phyloP scores from a whole-genome alignment of 2,113 vertebrate genomes.

The Oncorhynchus kisutch region DNA sequence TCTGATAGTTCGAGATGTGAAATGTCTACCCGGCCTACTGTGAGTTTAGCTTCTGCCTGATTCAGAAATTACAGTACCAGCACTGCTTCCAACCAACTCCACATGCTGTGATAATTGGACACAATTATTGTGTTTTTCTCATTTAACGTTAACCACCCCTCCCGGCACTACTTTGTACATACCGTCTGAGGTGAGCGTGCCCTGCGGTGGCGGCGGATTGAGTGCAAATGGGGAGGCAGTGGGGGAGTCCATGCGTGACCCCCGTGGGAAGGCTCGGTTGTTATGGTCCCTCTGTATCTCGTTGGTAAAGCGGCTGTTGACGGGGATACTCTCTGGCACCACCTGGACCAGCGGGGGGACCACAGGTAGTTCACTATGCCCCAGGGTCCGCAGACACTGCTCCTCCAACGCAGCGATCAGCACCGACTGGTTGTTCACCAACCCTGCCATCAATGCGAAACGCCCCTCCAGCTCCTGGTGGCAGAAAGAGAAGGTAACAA shows the following conservation, averaged over 20 bases:
- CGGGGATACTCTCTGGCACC: slow-evolving; percentile 87
- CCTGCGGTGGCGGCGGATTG: slow-evolving; percentile 81
- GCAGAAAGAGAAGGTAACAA: too few species aligned
- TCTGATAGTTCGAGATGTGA: neutral
- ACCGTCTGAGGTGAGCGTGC: slow-evolving; percentile 89
- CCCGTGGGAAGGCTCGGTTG: slow-evolving; percentile 80
- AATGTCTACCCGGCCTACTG: neutral
- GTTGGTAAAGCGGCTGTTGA: slow-evolving; percentile 84
- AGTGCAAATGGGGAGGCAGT: slow-evolving; percentile 69
- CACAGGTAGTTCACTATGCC: slow-evolving; percentile 78
- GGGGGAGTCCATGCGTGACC: slow-evolving; percentile 75
- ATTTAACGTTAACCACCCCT: too few species aligned
- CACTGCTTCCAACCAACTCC: neutral
- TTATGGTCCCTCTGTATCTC: slow-evolving; percentile 90
- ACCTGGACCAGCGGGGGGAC: slow-evolving; percentile 93
- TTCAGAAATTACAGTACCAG: neutral
- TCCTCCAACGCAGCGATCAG: slow-evolving; percentile 88
- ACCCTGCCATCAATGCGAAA: slow-evolving; percentile 82
- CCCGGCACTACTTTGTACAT: slow-evolving; percentile 41
- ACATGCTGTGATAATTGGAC: neutral
- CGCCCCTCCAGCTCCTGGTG: slow-evolving; percentile 81
- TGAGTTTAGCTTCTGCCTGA: neutral
- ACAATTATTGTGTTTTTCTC: neutral
- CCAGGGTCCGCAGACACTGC: slow-evolving; percentile 84
- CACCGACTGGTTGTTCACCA: slow-evolving; percentile 95